Evolutionary conservation across 1,140 invertebrate genomes (phyloP).

Genomic region (Liolophura sinensis): DNA sequence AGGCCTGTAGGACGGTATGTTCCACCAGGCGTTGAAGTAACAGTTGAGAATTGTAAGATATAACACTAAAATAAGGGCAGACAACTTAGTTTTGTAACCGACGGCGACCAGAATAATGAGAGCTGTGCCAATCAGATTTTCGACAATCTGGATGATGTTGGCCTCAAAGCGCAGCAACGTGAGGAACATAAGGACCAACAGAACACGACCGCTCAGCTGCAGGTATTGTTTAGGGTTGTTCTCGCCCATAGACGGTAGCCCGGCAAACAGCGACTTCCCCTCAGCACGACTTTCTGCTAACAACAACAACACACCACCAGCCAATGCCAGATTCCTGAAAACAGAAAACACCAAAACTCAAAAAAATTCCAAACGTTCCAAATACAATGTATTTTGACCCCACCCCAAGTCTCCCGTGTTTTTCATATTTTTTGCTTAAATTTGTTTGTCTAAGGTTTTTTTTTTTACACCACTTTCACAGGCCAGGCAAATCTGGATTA

Average conservation of each 20-base stretch:
- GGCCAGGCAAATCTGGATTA: too few species aligned
- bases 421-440: too few species aligned
- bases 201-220: conserved; percentile 91
- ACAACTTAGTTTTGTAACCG: conserved; percentile 97
- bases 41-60: conserved; percentile 90
- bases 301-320: conserved; percentile 92
- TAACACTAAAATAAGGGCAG: conserved; percentile 89
- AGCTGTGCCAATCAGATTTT: conserved; percentile 90
- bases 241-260: conserved; percentile 93
- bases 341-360: conserved; percentile 3
- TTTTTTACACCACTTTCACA: too few species aligned
- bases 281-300: conserved; percentile 92
- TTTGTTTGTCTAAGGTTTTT: too few species aligned
- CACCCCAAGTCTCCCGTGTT: too few species aligned
- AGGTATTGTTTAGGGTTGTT: conserved; percentile 98
- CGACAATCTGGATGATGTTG: conserved; percentile 69
- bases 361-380: too few species aligned
- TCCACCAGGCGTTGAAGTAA: conserved; percentile 99
- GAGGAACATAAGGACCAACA: conserved; percentile 98
- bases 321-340: conserved; percentile 91
- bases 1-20: conserved; percentile 89
- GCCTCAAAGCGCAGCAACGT: conserved; percentile 90
- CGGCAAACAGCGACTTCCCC: conserved; percentile 89
- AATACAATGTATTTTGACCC: too few species aligned
- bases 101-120: conserved; percentile 96